A percentile compares a stretch with the other conserved stretches of the same genome.
phyloP scores from a whole-genome alignment of 1,140 invertebrate species.

The Bombus cullumanus region DNA sequence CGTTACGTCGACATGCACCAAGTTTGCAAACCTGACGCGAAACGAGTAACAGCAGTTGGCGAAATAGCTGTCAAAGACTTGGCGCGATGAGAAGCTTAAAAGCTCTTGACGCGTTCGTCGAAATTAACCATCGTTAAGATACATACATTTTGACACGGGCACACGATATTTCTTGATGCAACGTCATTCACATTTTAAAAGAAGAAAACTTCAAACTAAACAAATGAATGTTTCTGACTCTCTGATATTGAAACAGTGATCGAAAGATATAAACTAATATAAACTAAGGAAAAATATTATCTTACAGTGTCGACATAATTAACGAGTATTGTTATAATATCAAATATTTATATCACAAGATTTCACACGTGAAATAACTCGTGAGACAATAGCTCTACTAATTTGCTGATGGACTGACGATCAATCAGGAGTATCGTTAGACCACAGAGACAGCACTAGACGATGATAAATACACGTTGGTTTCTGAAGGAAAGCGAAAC shows the following conservation, averaged over 20 bases:
- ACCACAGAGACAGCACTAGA: too few relatives aligned
- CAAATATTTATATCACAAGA: neutral
- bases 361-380: neutral
- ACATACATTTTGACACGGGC: neutral
- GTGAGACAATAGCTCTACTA: neutral
- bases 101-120: neutral
- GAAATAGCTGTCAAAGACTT: neutral
- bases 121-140: neutral
- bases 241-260: too few relatives aligned
- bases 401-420: neutral
- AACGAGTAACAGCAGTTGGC: neutral
- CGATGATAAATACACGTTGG: neutral
- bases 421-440: neutral
- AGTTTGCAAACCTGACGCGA: neutral
- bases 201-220: too few relatives aligned
- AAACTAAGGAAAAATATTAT: too few relatives aligned
- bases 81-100: neutral
- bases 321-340: too few relatives aligned
- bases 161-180: neutral
- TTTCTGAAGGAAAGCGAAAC: neutral
- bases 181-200: too few relatives aligned
- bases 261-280: too few relatives aligned
- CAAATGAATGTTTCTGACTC: too few relatives aligned
- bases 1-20: neutral
- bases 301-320: too few relatives aligned